A percentile compares a stretch with the other conserved stretches of the same genome.
phyloP scores from a whole-genome alignment of 2,888 invertebrate species.

The Branchellion lobata region DNA sequence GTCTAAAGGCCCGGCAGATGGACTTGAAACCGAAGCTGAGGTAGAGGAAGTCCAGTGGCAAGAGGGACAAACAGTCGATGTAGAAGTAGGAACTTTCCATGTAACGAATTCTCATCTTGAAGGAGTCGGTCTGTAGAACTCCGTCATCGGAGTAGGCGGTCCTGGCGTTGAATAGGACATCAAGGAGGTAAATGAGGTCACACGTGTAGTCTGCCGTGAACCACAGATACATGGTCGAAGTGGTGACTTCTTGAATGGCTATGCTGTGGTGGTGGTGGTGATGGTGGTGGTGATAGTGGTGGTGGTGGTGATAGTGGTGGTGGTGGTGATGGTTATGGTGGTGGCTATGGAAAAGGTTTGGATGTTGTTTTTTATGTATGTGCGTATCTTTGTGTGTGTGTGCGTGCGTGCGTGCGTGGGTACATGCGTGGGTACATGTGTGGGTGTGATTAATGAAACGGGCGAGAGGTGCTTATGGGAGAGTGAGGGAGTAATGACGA shows the following conservation, averaged over 20 bases:
- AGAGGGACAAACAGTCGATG: slow-evolving; percentile 94
- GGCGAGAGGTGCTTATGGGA: no score
- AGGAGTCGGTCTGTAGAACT: slow-evolving; percentile 90
- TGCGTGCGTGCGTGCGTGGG: no score
- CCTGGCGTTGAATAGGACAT: slow-evolving; percentile 94
- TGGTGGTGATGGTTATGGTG: no score
- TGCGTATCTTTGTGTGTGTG: no score
- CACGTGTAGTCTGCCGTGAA: slow-evolving; percentile 94
- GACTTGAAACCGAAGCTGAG: slow-evolving; percentile 92
- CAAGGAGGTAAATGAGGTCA: slow-evolving; percentile 90
- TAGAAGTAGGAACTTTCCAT: slow-evolving; percentile 97
- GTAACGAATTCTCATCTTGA: slow-evolving; percentile 89
- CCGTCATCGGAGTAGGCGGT: slow-evolving; percentile 84
- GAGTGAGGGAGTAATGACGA: no score
- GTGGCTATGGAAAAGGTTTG: no score
- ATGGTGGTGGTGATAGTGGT: not conserved
- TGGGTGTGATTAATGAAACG: no score
- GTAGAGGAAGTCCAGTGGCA: slow-evolving; percentile 96
- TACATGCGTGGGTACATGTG: no score
- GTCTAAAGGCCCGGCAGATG: slow-evolving; percentile 87
- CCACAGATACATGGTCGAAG: slow-evolving; percentile 86
- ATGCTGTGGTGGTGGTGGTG: slow-evolving; percentile 59
- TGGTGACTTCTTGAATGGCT: slow-evolving; percentile 91
- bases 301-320: not conserved
- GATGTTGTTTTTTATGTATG: no score